phyloP scores from a whole-genome alignment of 2,113 vertebrate species.

The Thamnaconus septentrionalis region DNA sequence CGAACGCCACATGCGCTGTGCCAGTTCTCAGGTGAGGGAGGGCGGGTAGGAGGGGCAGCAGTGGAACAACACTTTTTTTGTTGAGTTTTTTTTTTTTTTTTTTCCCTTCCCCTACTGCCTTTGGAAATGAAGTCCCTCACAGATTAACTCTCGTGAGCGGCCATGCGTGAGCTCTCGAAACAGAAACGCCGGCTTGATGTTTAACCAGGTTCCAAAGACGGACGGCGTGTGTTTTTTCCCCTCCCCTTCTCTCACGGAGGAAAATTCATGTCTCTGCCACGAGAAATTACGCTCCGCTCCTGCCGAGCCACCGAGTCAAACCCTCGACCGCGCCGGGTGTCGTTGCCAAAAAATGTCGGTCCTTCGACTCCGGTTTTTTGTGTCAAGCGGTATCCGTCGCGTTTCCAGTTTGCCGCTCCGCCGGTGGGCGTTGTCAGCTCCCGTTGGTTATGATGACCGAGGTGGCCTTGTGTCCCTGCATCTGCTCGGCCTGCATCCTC shows the following conservation, averaged over 20 bases:
- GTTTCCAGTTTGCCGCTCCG: constrained; percentile 31
- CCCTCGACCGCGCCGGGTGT: constrained; percentile 9
- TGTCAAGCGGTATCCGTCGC: constrained; percentile 12
- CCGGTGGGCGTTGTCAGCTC: constrained; percentile 82
- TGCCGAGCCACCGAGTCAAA: constrained; percentile 20
- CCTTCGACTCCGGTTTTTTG: neutral
- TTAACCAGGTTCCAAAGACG: constrained; percentile 55
- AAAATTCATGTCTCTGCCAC: neutral
- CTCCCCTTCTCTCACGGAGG: constrained; percentile 13
- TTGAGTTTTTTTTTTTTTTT: no score
- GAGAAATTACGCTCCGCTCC: neutral
- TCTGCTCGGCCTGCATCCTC: constrained; percentile 94
- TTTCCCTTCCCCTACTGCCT: constrained; percentile 9
- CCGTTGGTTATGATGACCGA: constrained; percentile 99
- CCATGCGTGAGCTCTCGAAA: constrained; percentile 52
- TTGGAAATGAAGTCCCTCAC: constrained; percentile 59
- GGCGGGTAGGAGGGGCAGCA: neutral
- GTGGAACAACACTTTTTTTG: constrained; percentile 57
- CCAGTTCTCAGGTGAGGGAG: constrained; percentile 49
- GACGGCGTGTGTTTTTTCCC: no score
- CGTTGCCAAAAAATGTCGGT: constrained; percentile 1
- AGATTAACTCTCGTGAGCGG: constrained; percentile 66
- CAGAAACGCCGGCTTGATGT: constrained; percentile 63
- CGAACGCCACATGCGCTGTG: constrained; percentile 41
- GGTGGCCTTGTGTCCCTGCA: constrained; percentile 96